phyloP scores from a whole-genome alignment of 2,888 invertebrate genomes.

The Ernsta delagoae region DNA sequence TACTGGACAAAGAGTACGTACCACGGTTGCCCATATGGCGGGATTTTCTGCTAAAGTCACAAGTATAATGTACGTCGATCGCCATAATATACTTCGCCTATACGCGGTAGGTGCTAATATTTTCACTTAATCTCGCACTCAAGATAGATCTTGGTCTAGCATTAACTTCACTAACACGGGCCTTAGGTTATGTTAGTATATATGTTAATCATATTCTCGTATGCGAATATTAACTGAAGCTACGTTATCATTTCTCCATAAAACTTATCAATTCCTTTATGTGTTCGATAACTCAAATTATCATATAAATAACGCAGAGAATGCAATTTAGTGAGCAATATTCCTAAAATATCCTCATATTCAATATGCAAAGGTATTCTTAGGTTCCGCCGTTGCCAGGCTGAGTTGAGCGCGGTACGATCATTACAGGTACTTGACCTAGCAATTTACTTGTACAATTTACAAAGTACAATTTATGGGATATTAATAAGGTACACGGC shows the following conservation, averaged over 20 bases:
- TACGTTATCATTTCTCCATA: slow-evolving; percentile 21
- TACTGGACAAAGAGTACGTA: no score
- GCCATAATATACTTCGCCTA: no score
- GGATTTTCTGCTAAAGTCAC: no score
- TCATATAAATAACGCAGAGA: slow-evolving; percentile 44
- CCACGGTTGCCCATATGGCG: no score
- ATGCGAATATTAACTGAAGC: neutral
- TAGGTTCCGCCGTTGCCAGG: slow-evolving; percentile 47
- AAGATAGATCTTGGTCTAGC: no score
- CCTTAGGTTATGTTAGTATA: no score
- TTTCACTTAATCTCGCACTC: no score
- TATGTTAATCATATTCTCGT: no score
- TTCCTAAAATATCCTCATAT: slow-evolving; percentile 60
- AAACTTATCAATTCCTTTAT: slow-evolving; percentile 40
- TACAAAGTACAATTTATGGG: slow-evolving; percentile 66
- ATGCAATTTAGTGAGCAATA: slow-evolving; percentile 57
- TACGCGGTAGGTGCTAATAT: no score
- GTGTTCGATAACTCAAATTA: slow-evolving; percentile 38
- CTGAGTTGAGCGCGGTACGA: slow-evolving; percentile 50
- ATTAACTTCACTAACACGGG: no score
- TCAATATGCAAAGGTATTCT: slow-evolving; percentile 51
- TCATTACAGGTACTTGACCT: slow-evolving; percentile 68
- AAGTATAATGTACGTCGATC: no score
- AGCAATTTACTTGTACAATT: slow-evolving; percentile 67
- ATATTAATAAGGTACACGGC: slow-evolving; percentile 68